Evolutionary conservation across 2,888 invertebrate genomes (phyloP), one percentile per base, ranked within the genome.

Genomic region (Aricia artaxerxes): DNA sequence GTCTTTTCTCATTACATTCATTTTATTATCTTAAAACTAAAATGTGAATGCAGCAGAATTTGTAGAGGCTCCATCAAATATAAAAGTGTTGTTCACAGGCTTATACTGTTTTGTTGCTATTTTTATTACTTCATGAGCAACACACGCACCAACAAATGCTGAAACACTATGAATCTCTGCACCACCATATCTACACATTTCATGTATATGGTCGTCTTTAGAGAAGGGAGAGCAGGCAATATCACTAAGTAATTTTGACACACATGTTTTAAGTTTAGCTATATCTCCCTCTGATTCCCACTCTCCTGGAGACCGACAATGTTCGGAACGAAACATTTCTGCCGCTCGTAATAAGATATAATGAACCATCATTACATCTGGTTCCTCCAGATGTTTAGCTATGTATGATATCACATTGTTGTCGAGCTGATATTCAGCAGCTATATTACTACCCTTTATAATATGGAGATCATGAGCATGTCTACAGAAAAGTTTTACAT

Each of bases 71-170:
- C 97, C 99, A 95, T 99, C 99, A 92, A 98, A 99, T 84, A 99
- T 96, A 90, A 98, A 98, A 0, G 98, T 98, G 91, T 99, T 99
- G 91, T 99, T 97, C 80, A 99, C 95, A 61, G 99, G 99, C 86
- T 98, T 97, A 91, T 99, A 99, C 94, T 99, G 99, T 86, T 97
- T 96, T 2, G 99, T 99, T 79, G 99, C 96, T 80, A 99, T 95
- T 94, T 99, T 99, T 82, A 99, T 98, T 4, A 97, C 97, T 95
- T 99, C 99, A 87, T 99, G 99, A 7, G 99, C 99, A 44, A 97
- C 97, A 88, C 98, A 97, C 4, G 99, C 99, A 82, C 97, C 97
- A 83, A 99, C 94, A 88, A 98, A 98, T 6, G 99, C 97, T 13
- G 99, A 98, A 13, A 99, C 96, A 53, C 98, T 97, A 90, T 99